Evolutionary conservation across 2,113 vertebrate genomes (phyloP).

Genomic region (Thamnaconus septentrionalis): DNA sequence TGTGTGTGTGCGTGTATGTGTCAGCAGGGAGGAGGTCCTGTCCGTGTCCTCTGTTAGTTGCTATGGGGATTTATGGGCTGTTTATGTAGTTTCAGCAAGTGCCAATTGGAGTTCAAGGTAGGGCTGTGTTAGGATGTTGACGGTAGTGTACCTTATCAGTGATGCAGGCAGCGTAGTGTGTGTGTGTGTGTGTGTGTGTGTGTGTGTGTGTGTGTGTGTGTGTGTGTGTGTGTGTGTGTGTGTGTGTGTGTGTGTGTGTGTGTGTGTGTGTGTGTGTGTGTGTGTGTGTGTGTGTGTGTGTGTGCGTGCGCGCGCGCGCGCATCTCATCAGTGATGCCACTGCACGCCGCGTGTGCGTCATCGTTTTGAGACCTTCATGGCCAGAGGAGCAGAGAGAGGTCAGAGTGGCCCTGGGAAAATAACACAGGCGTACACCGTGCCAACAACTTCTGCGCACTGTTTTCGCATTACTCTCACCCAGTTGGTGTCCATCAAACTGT

Average conservation of each 20-base stretch:
- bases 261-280: constrained; percentile 5
- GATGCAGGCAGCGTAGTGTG: constrained; percentile 62
- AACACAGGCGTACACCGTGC: constrained; percentile 20
- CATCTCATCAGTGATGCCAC: constrained; percentile 59
- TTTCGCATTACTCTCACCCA: background rate
- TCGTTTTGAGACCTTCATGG: constrained; percentile 71
- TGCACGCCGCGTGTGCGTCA: constrained; percentile 70
- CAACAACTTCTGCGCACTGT: constrained; percentile 3
- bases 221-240: background rate
- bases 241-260: constrained; percentile 33
- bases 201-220: too few relatives aligned
- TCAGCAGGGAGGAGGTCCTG: constrained; percentile 1
- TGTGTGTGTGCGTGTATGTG: background rate
- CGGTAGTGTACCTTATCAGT: constrained; percentile 68
- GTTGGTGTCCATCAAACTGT: background rate
- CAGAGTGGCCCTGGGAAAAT: constrained; percentile 68
- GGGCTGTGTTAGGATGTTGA: constrained; percentile 59
- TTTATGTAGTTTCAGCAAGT: constrained; percentile 74
- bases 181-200: constrained; percentile 39
- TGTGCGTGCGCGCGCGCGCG: constrained; percentile 18
- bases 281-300: too few relatives aligned
- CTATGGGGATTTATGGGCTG: constrained; percentile 71
- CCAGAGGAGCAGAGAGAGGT: constrained; percentile 72
- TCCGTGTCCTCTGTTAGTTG: constrained; percentile 68
- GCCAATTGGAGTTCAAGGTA: constrained; percentile 72